Base-by-base conservation (phyloP, 92 coral and sea anemone species). In the Phenganax subtilis region DNA sequence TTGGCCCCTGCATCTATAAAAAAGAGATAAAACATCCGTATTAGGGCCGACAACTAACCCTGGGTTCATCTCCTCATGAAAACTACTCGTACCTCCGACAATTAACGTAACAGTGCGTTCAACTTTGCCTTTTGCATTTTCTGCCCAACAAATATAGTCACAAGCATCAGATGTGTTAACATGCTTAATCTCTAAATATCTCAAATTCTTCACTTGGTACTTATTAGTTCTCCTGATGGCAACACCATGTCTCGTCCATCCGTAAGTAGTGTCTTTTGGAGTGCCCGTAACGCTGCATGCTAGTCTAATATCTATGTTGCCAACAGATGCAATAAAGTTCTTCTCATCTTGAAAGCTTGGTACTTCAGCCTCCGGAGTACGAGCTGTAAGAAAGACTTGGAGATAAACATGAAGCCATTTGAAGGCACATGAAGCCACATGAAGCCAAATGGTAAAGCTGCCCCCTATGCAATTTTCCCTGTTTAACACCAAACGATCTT, bases 91-190 rank as follows among this genome's bases (percentile, higher is more conserved):
- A 91, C 92, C 90, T 85, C 69, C 82, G 2, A 91, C 90, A 12
- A 17, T n/a, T 3, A 91, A 84, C 17, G 62, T 60, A 6, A 89
- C 80, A 3, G 90, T 87, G 55, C 67, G 76, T 59, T 85, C 83
- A 14, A 85, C 51, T 74, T 51, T 80, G 14, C 96, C 96, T 60
- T 65, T 54, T 51, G 59, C n/a, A 75, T 89, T 91, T 44, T 75
- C 63, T 29, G 86, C 92, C 55, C 75, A 31, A 74, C 96, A 91
- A 53, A 85, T 83, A 81, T 91, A 91, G 65, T 75, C 82, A 31
- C 96, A 92, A 20, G 82, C 88, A 79, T 91, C 96, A 0, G 65
- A 31, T 20, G 12, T 75, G 11, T 29, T 66, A 54, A 72, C 84
- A 2, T 20, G 30, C 75, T 66, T 87, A 58, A 91, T 91, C 84